phyloP scores from a whole-genome alignment of 1,140 invertebrate genomes.

The Drosophila nasuta region DNA sequence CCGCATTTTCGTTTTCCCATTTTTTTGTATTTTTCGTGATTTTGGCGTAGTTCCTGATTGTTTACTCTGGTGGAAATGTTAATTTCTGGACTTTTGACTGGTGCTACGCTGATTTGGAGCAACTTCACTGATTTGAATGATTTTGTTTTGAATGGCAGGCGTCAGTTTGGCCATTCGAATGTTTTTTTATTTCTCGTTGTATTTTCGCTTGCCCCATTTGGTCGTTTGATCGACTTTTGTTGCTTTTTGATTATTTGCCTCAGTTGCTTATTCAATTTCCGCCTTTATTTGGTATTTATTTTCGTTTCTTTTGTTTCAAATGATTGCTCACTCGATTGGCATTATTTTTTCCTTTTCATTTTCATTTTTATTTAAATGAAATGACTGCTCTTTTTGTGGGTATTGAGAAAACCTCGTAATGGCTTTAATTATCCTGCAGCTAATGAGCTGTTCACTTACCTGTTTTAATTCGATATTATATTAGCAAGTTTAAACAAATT shows the following conservation, averaged over 20 bases:
- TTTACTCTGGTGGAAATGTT: slow-evolving; percentile 80
- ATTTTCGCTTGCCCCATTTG: slow-evolving; percentile 23
- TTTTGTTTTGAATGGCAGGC: slow-evolving; percentile 62
- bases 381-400: slow-evolving; percentile 17
- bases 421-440: neutral
- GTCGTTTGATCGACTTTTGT: slow-evolving; percentile 36
- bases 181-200: slow-evolving; percentile 40
- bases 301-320: slow-evolving; percentile 44
- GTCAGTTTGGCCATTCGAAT: slow-evolving; percentile 19
- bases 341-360: slow-evolving; percentile 28
- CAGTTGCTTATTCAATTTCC: slow-evolving; percentile 79
- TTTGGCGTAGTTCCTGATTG: slow-evolving; percentile 64
- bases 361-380: slow-evolving; percentile 58
- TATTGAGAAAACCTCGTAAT: slow-evolving; percentile 27
- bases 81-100: slow-evolving; percentile 80
- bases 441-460: slow-evolving; percentile 12
- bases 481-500: neutral
- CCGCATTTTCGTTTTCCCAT: slow-evolving; percentile 1
- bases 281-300: slow-evolving; percentile 44
- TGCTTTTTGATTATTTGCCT: slow-evolving; percentile 73
- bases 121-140: slow-evolving; percentile 70
- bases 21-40: slow-evolving; percentile 51
- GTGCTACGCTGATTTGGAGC: slow-evolving; percentile 41
- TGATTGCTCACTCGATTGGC: slow-evolving; percentile 62
- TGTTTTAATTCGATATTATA: neutral